Evolutionary conservation across 2,113 vertebrate species (phyloP), one percentile per base, ranked within the genome.

Genomic region (Mormyrus lacerda): DNA sequence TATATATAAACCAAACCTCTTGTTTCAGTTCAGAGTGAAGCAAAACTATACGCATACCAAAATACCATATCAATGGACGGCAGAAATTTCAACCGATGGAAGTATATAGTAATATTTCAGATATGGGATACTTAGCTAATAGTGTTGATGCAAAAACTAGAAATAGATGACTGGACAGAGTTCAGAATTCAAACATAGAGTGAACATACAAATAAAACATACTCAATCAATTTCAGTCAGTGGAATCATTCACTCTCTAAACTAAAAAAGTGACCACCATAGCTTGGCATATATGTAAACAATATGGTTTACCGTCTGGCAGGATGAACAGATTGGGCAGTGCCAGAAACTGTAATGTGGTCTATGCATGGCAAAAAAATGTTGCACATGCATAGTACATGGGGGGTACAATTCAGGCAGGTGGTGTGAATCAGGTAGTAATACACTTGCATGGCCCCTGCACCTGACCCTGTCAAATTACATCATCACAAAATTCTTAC

Each of bases 401-500:
- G 7, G 55, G 21, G 8, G 55, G 6, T 58, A 58, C 53, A 24
- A 24, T 7, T 58, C 53, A 2, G 53, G 17, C 58, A 27, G 24
- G 2, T 58, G 7, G 55, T 65, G 9, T 3, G 58, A 65, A 27
- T 65, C 58, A 27, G 58, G 24, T 65, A 65, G 24, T 61, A n/a
- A 65, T n/a, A 27, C n/a, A 1, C 55, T n/a, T 2, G 2, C 55
- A 24, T 58, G 55, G 55, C 21, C 21, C 21, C 55, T 24, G 21
- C 1, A 0, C 53, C 53, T 4, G 21, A 21, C 53, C 53, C 53
- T n/a, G n/a, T n/a, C n/a, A 48, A 47, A 85, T 24, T 27, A 55
- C n/a, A 88, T 11, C 17, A 53, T 15, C 86, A 35, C 48, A 35
- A 31, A 8, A 83, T 39, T 51, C 93, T 94, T 92, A 98, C 98